Conservation (phyloP, 2,113 vertebrate genomes). For the Calypte anna region DNA sequence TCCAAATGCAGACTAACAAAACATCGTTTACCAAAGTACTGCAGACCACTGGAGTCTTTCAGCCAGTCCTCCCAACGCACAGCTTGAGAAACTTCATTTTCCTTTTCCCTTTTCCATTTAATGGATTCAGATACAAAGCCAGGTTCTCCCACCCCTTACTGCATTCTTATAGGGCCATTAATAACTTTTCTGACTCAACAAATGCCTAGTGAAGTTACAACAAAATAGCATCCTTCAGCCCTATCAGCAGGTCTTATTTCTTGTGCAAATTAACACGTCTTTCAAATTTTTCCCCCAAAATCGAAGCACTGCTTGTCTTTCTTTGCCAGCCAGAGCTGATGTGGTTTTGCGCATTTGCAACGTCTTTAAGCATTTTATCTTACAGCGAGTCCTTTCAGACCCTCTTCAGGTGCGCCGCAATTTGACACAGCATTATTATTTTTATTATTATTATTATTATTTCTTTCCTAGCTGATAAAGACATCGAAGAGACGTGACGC, state of each 20-base stretch:
- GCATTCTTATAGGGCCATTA: rapidly evolving
- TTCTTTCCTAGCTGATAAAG: background rate
- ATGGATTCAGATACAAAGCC: rapidly evolving
- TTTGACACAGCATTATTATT: background rate
- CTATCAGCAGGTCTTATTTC: background rate
- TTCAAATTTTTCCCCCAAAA: background rate
- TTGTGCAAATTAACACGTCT: background rate
- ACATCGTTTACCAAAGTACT: background rate
- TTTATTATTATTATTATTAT: too few species aligned
- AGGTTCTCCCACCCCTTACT: rapidly evolving
- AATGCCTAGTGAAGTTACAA: rapidly evolving
- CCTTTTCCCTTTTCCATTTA: background rate
- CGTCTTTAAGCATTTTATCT: rapidly evolving
- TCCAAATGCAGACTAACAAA: background rate
- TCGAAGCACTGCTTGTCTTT: rapidly evolving
- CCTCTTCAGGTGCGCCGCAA: rapidly evolving
- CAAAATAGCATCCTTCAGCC: rapidly evolving
- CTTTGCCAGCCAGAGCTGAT: background rate
- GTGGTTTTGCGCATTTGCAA: rapidly evolving
- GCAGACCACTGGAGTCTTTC: too few species aligned
- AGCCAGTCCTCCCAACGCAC: rapidly evolving
- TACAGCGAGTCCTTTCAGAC: rapidly evolving
- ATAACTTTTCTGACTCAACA: background rate
- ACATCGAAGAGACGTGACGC: rapidly evolving
- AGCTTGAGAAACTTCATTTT: background rate